Evolutionary conservation across 2,797 vertebrate species (phyloP).

Genomic region (Sebastes reedi): DNA sequence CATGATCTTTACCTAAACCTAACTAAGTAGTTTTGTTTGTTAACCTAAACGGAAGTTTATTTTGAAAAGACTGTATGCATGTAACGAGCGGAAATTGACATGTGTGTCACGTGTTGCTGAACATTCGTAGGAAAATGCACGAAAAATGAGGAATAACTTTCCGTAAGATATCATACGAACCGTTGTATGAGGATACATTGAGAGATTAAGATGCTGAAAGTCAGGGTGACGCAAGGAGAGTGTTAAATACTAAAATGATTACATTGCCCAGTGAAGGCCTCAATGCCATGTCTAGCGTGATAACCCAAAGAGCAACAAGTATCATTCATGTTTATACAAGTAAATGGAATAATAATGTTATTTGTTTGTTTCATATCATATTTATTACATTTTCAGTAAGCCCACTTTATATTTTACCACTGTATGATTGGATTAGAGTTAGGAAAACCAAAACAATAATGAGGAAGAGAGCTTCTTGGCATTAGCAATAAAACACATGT

Average conservation of each 20-base stretch:
- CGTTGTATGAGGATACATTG: too few relatives aligned
- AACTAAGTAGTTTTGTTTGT: too few relatives aligned
- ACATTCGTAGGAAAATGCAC: too few relatives aligned
- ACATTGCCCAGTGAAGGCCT: not conserved
- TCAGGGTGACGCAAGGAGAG: not conserved
- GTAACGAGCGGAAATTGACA: too few relatives aligned
- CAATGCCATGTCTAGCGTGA: not conserved
- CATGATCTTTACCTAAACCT: too few relatives aligned
- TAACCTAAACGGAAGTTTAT: too few relatives aligned
- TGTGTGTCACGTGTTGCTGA: not conserved
- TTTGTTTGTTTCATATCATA: not conserved
- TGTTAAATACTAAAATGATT: not conserved
- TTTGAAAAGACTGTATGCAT: too few relatives aligned
- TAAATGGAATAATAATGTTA: too few relatives aligned
- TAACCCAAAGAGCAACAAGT: not conserved
- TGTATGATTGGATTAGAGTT: not conserved
- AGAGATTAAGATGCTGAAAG: not conserved
- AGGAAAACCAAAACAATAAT: not conserved
- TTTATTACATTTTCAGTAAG: not conserved
- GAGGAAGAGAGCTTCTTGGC: constrained; percentile 1
- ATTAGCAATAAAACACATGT: constrained; percentile 2
- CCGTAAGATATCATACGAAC: too few relatives aligned
- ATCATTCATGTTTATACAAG: not conserved
- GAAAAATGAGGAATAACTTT: too few relatives aligned
- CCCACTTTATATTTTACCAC: not conserved